Conservation (phyloP, 2,113 vertebrate species). For the Mirza zaza region DNA sequence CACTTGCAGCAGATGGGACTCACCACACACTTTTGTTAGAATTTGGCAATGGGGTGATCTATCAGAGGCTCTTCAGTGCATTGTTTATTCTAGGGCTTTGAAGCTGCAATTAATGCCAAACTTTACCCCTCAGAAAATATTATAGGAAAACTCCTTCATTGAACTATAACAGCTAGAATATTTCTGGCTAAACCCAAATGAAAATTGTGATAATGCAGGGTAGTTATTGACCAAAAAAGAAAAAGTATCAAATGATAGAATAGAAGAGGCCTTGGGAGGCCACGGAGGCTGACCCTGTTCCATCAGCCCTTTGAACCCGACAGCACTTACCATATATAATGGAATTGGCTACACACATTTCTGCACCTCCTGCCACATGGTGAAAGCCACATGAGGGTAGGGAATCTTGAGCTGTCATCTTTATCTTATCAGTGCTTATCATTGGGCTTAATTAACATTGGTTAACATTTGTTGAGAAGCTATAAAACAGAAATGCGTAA, state of each 20-base stretch:
- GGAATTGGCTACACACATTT: not conserved
- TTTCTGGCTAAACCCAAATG: not conserved
- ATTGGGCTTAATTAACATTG: not conserved
- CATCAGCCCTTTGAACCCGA: not conserved
- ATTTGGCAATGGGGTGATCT: constrained; percentile 30
- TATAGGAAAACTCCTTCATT: not conserved
- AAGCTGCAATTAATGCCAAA: not conserved
- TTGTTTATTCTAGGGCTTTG: not conserved
- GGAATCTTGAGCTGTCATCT: not conserved
- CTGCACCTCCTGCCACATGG: not conserved
- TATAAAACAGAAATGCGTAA: not conserved
- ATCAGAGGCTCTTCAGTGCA: not conserved
- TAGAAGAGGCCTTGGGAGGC: not conserved
- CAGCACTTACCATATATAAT: not conserved
- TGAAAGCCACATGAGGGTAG: not conserved
- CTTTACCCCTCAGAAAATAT: not conserved
- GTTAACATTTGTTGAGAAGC: not conserved
- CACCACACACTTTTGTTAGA: not conserved
- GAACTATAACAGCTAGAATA: not conserved
- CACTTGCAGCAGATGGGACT: not conserved
- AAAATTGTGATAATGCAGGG: not conserved
- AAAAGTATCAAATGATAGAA: not conserved
- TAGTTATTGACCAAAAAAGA: not conserved
- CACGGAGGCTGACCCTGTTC: not conserved
- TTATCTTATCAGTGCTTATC: not conserved